Base-by-base conservation (phyloP, 37 sponge, comb jelly and placozoan genomes). In the Halisarca cf. caerulea region DNA sequence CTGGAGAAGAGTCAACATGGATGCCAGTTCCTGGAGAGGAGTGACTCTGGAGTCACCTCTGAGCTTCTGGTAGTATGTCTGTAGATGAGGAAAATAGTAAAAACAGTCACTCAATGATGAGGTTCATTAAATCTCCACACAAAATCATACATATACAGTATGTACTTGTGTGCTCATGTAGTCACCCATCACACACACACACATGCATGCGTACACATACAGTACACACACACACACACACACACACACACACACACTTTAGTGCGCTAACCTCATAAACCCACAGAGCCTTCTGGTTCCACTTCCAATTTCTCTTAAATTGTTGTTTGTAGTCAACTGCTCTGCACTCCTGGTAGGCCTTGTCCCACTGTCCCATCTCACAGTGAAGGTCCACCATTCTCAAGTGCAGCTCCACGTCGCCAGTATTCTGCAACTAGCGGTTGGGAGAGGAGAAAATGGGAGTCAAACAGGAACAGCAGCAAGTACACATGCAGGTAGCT, bases 271-370 rank as follows among this genome's bases (percentile, higher is more conserved):
- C 91, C 91, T 90, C 88, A 20, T 79, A 43, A 1, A 80, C 66
- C 0, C 40, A 20, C 17, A 83, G 84, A 18, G 73, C 69, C 59
- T 59, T 83, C 53, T 68, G 64, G 69, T 82, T 83, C 91, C 91
- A 90, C 7, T 37, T 35, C 8, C 32, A 23, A 43, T 47, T 40
- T 11, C 66, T 58, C 20, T 35, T 44, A 18, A 90, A 84, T 20
- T 21, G 58, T 17, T 30, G 28, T 21, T 14, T 87, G 27, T 37
- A 9, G 32, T 84, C 74, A 24, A 84, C 25, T 8, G 36, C 34
- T 66, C 83, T 85, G 55, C 85, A 87, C 37, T 80, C 77, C 2
- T 81, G 41, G 25, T 79, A 85, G 23, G 92, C 92, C 37, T 84
- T 72, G 55, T 59, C 36, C 54, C 41, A 57, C 87, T 73, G 38